Evolutionary conservation across 2,888 invertebrate species (phyloP).

Genomic region (Tachina lurida): DNA sequence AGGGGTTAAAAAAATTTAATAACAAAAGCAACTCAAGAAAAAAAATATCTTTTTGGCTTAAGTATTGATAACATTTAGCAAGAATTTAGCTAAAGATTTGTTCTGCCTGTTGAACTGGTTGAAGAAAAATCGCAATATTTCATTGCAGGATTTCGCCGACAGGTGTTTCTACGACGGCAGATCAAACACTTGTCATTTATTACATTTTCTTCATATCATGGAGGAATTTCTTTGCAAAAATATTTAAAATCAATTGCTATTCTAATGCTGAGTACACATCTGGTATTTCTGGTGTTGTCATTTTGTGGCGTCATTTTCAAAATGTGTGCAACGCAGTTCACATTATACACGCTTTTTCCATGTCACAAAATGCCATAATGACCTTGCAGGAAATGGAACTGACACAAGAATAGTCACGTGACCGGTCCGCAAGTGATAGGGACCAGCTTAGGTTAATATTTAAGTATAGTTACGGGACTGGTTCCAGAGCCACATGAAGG

Average conservation of each 20-base stretch:
- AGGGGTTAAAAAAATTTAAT: constrained; percentile 7
- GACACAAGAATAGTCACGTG: too few species aligned
- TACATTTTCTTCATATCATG: background rate
- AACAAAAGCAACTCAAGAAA: background rate
- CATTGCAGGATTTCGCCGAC: constrained; percentile 14
- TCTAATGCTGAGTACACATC: too few species aligned
- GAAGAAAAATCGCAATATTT: constrained; percentile 30
- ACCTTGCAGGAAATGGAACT: too few species aligned
- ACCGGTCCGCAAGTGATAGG: too few species aligned
- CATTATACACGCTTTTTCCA: too few species aligned
- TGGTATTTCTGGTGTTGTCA: too few species aligned
- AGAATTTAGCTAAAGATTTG: constrained; percentile 49
- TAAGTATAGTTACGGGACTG: too few species aligned
- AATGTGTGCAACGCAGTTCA: too few species aligned
- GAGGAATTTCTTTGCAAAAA: background rate
- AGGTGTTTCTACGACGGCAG: background rate
- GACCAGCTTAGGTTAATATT: too few species aligned
- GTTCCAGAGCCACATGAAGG: too few species aligned
- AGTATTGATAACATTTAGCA: constrained; percentile 26
- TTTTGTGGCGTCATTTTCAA: too few species aligned
- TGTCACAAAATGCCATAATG: too few species aligned
- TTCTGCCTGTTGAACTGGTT: constrained; percentile 40
- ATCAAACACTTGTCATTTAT: constrained; percentile 27
- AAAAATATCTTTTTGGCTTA: constrained; percentile 23
- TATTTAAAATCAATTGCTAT: background rate